phyloP scores from a whole-genome alignment of 2,113 vertebrate species.

The Equus przewalskii region DNA sequence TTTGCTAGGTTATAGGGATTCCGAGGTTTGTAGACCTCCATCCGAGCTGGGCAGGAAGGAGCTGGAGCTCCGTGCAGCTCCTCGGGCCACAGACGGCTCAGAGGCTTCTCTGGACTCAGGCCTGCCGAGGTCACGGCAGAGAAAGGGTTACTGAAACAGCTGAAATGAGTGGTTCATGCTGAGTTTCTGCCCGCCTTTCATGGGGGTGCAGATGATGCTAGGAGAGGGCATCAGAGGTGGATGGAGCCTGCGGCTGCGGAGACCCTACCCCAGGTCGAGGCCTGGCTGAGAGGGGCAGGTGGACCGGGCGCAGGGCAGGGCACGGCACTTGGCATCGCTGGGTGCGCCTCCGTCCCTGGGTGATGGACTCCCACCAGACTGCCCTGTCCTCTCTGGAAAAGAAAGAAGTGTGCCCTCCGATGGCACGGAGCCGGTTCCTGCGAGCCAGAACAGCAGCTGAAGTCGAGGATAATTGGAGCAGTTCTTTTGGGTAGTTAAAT shows the following conservation, averaged over 20 bases:
- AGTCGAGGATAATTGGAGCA: not conserved
- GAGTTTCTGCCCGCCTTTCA: too few relatives aligned
- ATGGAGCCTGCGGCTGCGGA: not conserved
- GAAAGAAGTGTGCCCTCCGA: too few relatives aligned
- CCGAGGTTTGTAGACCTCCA: rapidly evolving
- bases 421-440: rapidly evolving
- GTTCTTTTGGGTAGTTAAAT: not conserved
- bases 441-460: not conserved
- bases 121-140: not conserved
- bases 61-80: not conserved
- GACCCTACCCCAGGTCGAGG: not conserved
- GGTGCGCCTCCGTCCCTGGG: too few relatives aligned
- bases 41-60: rapidly evolving
- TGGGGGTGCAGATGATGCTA: rapidly evolving
- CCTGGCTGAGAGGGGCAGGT: too few relatives aligned
- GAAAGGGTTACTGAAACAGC: not conserved
- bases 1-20: not conserved
- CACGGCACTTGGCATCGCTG: not conserved
- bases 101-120: not conserved
- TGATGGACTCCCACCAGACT: rapidly evolving
- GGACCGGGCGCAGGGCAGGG: too few relatives aligned
- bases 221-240: rapidly evolving
- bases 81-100: rapidly evolving
- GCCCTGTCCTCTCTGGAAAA: not conserved
- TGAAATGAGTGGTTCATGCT: rapidly evolving